Evolutionary conservation across 2,888 invertebrate genomes (phyloP), one percentile per base, ranked within the genome.

Genomic region (Leucania comma): DNA sequence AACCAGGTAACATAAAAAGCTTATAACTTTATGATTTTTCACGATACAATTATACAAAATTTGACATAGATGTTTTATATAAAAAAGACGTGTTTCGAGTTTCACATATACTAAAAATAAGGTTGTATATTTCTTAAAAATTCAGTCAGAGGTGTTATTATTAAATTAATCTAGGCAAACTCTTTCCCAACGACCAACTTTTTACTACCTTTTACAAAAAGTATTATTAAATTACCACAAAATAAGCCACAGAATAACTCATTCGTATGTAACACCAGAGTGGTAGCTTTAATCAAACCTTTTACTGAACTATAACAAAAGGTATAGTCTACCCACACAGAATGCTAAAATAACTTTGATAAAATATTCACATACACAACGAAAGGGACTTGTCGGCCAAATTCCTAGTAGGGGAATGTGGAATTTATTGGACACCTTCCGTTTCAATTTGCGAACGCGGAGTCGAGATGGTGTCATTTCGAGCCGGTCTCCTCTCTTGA

Each of bases 361-460:
- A 91, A 92, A 94, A 93, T 91, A 94, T 93, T 93, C 91, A 93
- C 89, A 88, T 86, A 86, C 86, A 87, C 87, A 88, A 87, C 88
- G 88, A 83, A 83, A 84, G 83, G 90, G 90, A 88, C 90, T 89
- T 88, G 89, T 86, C 87, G 73, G 68, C 87, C 84, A 84, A 91
- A 93, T 93, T 90, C 92, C 90, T 84, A 82, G 75, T 87, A 88
- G 91, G 87, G 88, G 83, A 86, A 86, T 89, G 89, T 78, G 87
- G 88, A 93, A 93, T 94, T 94, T 94, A 93, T 93, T 91, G 89
- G 92, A 91, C 93, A 93, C 93, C 93, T 94, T 93, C 91, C 90
- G 93, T 93, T 94, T 94, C 94, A 94, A 94, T 94, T 94, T 94
- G 93, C 88, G 88, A 89, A 68, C 75, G 86, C 84, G 86, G 85